A percentile compares a stretch with the other conserved stretches of the same genome.
Conservation (phyloP, 2,113 vertebrate genomes). For the Menidia beryllina region DNA sequence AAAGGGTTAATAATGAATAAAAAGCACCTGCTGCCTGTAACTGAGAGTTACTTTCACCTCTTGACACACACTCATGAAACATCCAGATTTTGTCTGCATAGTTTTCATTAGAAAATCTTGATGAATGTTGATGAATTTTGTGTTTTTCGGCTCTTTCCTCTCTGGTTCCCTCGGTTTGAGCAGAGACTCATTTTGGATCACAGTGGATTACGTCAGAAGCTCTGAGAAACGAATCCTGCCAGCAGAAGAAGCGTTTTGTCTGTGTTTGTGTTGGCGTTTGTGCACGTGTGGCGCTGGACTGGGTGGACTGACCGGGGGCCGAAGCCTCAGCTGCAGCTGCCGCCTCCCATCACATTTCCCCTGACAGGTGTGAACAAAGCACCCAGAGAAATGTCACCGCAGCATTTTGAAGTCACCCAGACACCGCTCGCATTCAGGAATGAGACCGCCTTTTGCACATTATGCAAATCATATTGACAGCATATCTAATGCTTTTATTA, state of each 20-base stretch:
- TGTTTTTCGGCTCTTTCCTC: constrained; percentile 3
- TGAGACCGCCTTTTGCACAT: constrained; percentile 69
- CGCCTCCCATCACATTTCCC: constrained; percentile 61
- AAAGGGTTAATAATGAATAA: constrained; percentile 7
- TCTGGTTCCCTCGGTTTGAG: constrained; percentile 10
- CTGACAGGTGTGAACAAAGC: constrained; percentile 82
- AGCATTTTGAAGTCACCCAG: constrained; percentile 61
- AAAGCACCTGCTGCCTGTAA: neutral
- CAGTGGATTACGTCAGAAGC: constrained; percentile 16
- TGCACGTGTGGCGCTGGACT: constrained; percentile 12
- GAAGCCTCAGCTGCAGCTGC: constrained; percentile 69
- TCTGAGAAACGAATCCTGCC: constrained; percentile 31
- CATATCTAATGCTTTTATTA: constrained; percentile 82
- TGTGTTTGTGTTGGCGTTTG: neutral
- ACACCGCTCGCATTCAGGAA: constrained; percentile 61
- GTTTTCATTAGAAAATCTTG: constrained; percentile 2
- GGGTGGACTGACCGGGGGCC: constrained; percentile 48
- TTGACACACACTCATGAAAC: constrained; percentile 14
- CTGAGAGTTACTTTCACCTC: neutral
- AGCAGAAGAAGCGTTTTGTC: constrained; percentile 19
- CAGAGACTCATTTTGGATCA: constrained; percentile 14
- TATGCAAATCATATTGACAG: constrained; percentile 83
- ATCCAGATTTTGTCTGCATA: constrained; percentile 13
- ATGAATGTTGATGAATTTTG: neutral
- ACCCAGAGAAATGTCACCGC: constrained; percentile 78